Base-by-base conservation (phyloP, 2,888 invertebrate genomes). In the Allolobophora icterica region DNA sequence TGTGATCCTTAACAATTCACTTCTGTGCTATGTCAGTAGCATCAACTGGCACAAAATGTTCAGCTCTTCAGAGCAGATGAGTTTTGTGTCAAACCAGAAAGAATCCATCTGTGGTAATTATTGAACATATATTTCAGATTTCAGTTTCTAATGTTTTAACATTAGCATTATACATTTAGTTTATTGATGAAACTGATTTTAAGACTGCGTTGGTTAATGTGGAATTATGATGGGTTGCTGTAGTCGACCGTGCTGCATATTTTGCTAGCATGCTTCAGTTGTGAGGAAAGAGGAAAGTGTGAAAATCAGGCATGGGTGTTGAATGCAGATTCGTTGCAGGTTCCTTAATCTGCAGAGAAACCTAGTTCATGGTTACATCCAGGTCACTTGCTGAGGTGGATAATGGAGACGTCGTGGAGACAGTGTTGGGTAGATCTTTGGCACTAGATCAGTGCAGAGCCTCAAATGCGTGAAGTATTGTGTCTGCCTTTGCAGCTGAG, bases 1-100 rank as follows among this genome's bases (percentile, higher is more conserved):
- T 90, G 97, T 97, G 8, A 98, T 99, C 92, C 96, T 98, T 95
- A 97, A 98, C 95, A 99, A 99, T 94, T 96, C 96, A 93, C 96
- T 97, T 92, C 96, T 99, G 30, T 99, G 99, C 95, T 98, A 97
- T 94, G 98, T 97, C 0, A 97, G 94, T 45, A 92, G 92, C n/a
- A 91, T 94, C 89, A 93, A 94, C 91, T 94, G 94, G 92, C 89
- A 35, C 11, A 84, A 33, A 34, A 90, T 95, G n/a, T 91, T 94
- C 90, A 90, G 87, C 38, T 40, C 38, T 40, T n/a, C 90, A 30
- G 87, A 91, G 30, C 40, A 38, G 21, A 45, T n/a, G 35, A 71
- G 58, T 35, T 30, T 52, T 40, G 38, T 84, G 42, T 52, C 40
- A 33, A 87, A 83, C 38, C 30, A 84, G 24, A 40, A 40, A 42